Evolutionary conservation across 2,797 vertebrate genomes (phyloP), one percentile per base, ranked within the genome.

Genomic region (Prunella strophiata): DNA sequence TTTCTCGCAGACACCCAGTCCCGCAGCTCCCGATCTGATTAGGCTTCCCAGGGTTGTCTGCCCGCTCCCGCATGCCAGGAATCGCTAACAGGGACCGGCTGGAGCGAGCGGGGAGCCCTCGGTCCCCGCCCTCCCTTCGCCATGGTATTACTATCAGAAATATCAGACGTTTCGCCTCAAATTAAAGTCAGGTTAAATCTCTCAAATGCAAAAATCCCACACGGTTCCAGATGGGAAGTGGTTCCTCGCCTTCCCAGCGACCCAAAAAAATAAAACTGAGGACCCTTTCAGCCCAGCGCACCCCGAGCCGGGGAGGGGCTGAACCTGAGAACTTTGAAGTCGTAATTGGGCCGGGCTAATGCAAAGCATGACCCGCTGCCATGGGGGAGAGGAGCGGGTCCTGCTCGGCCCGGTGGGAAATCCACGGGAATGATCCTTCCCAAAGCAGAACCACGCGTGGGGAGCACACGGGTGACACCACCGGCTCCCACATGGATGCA

Each of bases 131-230:
- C 38, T 80, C 42, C 51, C 59, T 93, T 92, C 36, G 58, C 88
- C 95, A 88, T 63, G 96, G 94, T 97, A 97, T 97, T 95, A 62
- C 96, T 96, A 97, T 97, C 96, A 98, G 95, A 96, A 98, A 97
- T 97, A 98, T 97, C 97, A 98, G 97, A 96, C 78, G 17, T 96
- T 97, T 97, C 80, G 78, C 91, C 91, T 97, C 96, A 96, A 97
- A 98, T 98, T 97, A 97, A 97, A 98, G 94, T 98, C 96, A 97
- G 96, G 96, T 97, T 97, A 97, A 97, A 97, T 92, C 95, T 97
- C 97, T 97, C 94, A 65, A 92, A 96, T 75, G 95, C 77, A 97
- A 67, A 96, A 97, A 96, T 92, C 85, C 96, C 97, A 91, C 96
- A 94, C 87, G 91, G 94, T 97, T 98, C 97, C 97, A 98, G 96